phyloP scores from a whole-genome alignment of 37 sponge, comb jelly and placozoan genomes.

The Halisarca cf. caerulea region DNA sequence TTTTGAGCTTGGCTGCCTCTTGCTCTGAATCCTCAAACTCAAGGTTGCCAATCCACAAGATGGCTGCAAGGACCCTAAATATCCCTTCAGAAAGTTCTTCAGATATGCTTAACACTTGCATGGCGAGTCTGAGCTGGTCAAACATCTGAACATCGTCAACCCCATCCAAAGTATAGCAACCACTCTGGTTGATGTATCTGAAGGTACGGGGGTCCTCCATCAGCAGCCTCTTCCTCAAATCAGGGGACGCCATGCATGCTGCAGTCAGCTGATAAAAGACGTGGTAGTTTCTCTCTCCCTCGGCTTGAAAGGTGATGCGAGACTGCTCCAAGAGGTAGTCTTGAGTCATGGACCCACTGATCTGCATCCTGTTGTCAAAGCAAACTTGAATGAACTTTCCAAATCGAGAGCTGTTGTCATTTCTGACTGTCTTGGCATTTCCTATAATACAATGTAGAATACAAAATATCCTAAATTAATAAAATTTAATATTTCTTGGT shows the following conservation, averaged over 20 bases:
- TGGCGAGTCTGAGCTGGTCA: constrained; percentile 85
- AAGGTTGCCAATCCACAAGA: constrained; percentile 91
- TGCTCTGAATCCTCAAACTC: constrained; percentile 74
- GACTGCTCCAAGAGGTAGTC: constrained; percentile 94
- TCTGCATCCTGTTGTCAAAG: constrained; percentile 83
- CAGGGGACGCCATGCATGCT: constrained; percentile 66
- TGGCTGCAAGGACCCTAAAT: constrained; percentile 81
- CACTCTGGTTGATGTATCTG: constrained; percentile 91
- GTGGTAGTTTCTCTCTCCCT: constrained; percentile 91
- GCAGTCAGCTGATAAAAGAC: constrained; percentile 92
- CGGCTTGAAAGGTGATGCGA: constrained; percentile 82
- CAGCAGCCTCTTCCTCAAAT: constrained; percentile 55
- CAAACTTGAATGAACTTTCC: constrained; percentile 97
- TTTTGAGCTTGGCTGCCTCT: constrained; percentile 77
- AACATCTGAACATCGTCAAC: constrained; percentile 80
- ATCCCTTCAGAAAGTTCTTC: constrained; percentile 64
- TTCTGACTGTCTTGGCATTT: constrained; percentile 92
- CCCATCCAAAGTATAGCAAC: constrained; percentile 81
- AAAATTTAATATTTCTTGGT: too few species aligned
- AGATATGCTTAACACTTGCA: constrained; percentile 76
- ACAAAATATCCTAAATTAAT: background rate
- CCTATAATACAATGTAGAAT: constrained; percentile 70
- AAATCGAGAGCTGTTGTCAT: constrained; percentile 95
- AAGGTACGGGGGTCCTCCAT: constrained; percentile 74
- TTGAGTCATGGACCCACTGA: constrained; percentile 92